Conservation (phyloP, 1,140 invertebrate genomes). For the Samia ricini region DNA sequence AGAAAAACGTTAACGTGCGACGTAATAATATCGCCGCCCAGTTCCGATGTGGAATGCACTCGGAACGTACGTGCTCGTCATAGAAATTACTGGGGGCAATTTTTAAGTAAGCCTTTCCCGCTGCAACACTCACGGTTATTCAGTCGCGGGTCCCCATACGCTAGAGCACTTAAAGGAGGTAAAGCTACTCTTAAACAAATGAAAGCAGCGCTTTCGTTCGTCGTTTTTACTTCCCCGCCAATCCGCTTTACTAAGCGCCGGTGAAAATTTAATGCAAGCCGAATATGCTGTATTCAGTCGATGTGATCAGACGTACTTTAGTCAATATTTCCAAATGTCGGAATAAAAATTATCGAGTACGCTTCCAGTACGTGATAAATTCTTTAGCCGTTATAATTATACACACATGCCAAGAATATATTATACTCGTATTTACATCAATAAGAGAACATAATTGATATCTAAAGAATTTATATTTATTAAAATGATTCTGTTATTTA, state of each 20-base stretch:
- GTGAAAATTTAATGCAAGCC: conserved; percentile 61
- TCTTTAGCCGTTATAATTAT: too few species aligned
- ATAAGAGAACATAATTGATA: too few species aligned
- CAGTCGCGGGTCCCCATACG: conserved; percentile 47
- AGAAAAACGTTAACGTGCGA: conserved; percentile 8
- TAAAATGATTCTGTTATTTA: too few species aligned
- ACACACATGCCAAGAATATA: too few species aligned
- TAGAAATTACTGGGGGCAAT: conserved; percentile 66
- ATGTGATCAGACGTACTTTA: neutral
- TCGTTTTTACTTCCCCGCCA: conserved; percentile 39
- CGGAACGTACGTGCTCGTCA: conserved; percentile 66
- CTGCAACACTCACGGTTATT: conserved; percentile 67
- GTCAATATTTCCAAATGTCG: neutral
- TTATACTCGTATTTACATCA: too few species aligned
- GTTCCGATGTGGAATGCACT: conserved; percentile 60
- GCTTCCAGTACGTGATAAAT: too few species aligned
- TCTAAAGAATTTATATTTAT: too few species aligned
- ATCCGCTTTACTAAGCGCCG: conserved; percentile 61
- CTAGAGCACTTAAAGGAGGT: conserved; percentile 60
- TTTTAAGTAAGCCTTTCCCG: conserved; percentile 69
- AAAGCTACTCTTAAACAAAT: conserved; percentile 68
- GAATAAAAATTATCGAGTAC: neutral
- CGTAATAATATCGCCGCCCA: conserved; percentile 32
- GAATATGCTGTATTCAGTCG: conserved; percentile 34
- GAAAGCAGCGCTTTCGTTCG: conserved; percentile 54